These are phyloP conservation scores for Pseudococcus longispinus DNA, from an alignment of 2,888 invertebrate species.

Conservation along the genomic window DNA sequence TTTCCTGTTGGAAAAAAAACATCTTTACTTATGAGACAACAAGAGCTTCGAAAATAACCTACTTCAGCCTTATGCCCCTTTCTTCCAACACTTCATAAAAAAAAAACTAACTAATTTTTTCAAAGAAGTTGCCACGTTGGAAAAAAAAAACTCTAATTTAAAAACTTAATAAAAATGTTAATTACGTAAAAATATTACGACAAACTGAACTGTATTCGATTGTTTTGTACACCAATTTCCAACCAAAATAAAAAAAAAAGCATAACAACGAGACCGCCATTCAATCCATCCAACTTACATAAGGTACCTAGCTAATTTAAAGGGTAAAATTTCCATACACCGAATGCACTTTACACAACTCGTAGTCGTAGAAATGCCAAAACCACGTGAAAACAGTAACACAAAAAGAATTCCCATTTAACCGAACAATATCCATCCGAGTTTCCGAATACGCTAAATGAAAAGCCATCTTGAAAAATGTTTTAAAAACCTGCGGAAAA, in stretches of 20 bases:
- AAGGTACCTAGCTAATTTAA: background rate
- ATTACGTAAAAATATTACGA: background rate
- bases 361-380: background rate
- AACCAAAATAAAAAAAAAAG: background rate
- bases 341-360: background rate
- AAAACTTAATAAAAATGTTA: background rate
- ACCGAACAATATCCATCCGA: background rate
- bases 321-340: background rate
- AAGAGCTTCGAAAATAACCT: background rate
- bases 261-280: background rate
- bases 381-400: background rate
- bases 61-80: background rate
- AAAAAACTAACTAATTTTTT: background rate
- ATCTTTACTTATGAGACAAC: background rate
- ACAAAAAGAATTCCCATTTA: background rate
- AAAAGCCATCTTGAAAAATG: background rate
- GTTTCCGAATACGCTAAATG: background rate
- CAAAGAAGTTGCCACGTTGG: background rate
- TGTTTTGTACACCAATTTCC: background rate
- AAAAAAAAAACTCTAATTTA: background rate
- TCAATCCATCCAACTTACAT: background rate
- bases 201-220: background rate
- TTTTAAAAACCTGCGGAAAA: background rate
- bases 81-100: background rate
- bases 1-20: background rate